These are phyloP conservation scores for Lasaia peninsularis DNA, from an alignment of 1,140 invertebrate species.

Conservation along the genomic window DNA sequence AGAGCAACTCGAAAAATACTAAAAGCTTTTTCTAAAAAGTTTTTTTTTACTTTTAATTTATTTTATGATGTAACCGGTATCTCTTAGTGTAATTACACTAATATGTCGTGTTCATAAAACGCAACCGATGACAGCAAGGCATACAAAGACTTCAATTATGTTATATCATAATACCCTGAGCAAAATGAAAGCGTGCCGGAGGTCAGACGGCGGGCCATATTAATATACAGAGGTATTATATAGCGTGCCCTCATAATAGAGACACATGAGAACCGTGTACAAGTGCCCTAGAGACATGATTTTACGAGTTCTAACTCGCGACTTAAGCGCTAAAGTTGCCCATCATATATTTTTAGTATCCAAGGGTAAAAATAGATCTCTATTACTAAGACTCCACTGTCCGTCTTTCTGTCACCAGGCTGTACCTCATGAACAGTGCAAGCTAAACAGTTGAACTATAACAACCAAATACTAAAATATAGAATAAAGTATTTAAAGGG, in stretches of 20 bases:
- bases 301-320: neutral
- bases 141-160: conserved; percentile 30
- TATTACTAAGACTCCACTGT: too few relatives aligned
- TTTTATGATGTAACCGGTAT: neutral
- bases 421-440: too few relatives aligned
- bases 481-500: too few relatives aligned
- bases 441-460: too few relatives aligned
- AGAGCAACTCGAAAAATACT: too few relatives aligned
- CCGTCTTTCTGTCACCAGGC: too few relatives aligned
- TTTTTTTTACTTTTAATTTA: too few relatives aligned
- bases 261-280: conserved; percentile 14
- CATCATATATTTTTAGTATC: too few relatives aligned
- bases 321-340: too few relatives aligned
- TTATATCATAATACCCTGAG: conserved; percentile 33
- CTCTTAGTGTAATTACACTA: neutral
- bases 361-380: too few relatives aligned
- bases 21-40: too few relatives aligned
- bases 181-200: conserved; percentile 38
- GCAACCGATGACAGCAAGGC: conserved; percentile 28
- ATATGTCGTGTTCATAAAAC: conserved; percentile 20
- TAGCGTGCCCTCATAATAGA: conserved; percentile 5
- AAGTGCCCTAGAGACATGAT: neutral
- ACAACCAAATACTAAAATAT: too few relatives aligned
- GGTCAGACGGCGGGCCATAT: conserved; percentile 31
- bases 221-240: conserved; percentile 6